These are phyloP conservation scores for Caenorhabditis sp. DNA, from an alignment of 2,888 invertebrate genomes.

Conservation along the genomic window DNA sequence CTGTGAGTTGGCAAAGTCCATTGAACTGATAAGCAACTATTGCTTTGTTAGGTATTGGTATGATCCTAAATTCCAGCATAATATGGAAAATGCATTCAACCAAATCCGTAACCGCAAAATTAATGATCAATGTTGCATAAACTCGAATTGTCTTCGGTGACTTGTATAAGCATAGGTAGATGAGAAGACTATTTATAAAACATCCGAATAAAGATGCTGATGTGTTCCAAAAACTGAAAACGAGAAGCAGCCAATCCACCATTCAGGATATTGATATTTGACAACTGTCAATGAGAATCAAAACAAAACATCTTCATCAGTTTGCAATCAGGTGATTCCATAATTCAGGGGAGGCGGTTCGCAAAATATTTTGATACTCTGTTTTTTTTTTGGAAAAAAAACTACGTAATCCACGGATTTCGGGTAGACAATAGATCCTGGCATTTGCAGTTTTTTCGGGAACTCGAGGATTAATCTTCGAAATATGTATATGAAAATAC, in stretches of 20 bases:
- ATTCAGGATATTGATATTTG: too few relatives aligned
- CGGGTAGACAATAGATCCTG: too few relatives aligned
- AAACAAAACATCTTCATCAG: too few relatives aligned
- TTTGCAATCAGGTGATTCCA: too few relatives aligned
- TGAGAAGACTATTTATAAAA: not conserved
- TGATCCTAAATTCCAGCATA: not conserved
- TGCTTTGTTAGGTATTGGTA: not conserved
- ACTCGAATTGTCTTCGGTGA: not conserved
- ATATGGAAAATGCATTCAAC: not conserved
- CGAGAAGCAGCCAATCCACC: not conserved
- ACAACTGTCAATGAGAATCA: too few relatives aligned
- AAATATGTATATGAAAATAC: too few relatives aligned
- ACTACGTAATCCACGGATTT: too few relatives aligned
- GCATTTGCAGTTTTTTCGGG: too few relatives aligned
- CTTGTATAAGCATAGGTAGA: not conserved
- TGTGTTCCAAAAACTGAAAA: not conserved
- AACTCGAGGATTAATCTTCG: too few relatives aligned
- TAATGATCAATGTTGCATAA: not conserved
- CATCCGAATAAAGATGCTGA: not conserved
- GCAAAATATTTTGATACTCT: too few relatives aligned
- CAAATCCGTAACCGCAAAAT: not conserved
- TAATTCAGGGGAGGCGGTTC: too few relatives aligned
- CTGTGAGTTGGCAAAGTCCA: not conserved
- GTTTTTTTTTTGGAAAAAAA: too few relatives aligned
- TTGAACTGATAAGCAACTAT: not conserved